Evolutionary conservation across 2,888 invertebrate species (phyloP), one percentile per base, ranked within the genome.

Genomic region (Stenodera caucasica): DNA sequence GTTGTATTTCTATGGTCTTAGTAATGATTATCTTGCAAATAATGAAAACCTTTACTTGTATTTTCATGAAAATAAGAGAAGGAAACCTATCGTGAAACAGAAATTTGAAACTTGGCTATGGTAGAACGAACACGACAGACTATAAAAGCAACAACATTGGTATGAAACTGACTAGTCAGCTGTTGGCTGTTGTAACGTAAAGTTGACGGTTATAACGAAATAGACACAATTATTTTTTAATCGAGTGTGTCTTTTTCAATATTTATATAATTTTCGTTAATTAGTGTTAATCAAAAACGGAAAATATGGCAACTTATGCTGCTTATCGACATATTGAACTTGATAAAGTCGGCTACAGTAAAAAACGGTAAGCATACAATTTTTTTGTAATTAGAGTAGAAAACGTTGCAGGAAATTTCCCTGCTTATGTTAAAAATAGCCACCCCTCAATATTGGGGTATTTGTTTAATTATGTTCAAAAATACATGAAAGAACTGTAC

Each of bases 251-350:
- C 26, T 26, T 26, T 26, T 26, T 26, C 26, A 3, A 3, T 7
- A 3, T 26, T 5, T 7, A 26, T 26, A 26, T 5, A 26, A 5
- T 26, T 5, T 26, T 61, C 60, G 49, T 61, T 59, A 69, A 69
- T 69, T 26, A 5, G 26, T n/a, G 26, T 26, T 3, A 5, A 26
- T 5, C 26, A 26, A 26, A 26, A 26, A 26, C 26, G 26, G 26
- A 21, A 68, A 79, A 74, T 76, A 92, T 94, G 94, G 94, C 94
- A 81, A 91, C 94, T 80, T 94, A 94, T 86, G 92, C 94, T 80
- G 90, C 92, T 72, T 94, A 93, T 86, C 91, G 94, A 84, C 94
- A 94, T 84, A 90, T 95, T 82, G 94, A 94, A 84, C 89, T 95
- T 76, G 94, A 94, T 87, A 93, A 94, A 84, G 91, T 94, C 81